phyloP scores from a whole-genome alignment of 2,797 vertebrate genomes.

The Columba guinea region DNA sequence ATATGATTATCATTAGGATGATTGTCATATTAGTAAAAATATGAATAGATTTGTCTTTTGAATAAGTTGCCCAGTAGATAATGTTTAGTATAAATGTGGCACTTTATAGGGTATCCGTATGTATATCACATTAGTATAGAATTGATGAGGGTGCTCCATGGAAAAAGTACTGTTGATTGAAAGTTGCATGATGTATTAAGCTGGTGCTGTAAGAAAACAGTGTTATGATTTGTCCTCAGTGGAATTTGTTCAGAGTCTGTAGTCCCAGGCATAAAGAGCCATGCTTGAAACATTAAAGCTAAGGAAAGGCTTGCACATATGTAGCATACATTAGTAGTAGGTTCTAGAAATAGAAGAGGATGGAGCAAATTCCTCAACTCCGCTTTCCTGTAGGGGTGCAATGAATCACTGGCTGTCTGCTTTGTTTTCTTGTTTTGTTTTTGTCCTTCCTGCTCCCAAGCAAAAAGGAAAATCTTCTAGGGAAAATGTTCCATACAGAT shows the following conservation, averaged over 20 bases:
- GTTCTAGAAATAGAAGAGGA: constrained; percentile 29
- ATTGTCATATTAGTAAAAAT: background rate
- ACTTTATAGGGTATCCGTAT: background rate
- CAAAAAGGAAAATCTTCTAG: background rate
- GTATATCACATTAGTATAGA: background rate
- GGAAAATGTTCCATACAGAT: background rate
- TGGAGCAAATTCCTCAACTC: background rate
- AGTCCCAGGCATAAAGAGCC: background rate
- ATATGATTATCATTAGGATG: background rate
- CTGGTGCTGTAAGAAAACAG: background rate
- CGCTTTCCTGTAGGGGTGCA: constrained; percentile 6
- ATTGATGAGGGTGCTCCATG: background rate
- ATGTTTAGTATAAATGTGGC: background rate
- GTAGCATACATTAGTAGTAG: background rate
- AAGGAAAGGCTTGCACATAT: background rate
- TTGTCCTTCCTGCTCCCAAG: constrained; percentile 26
- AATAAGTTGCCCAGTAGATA: background rate
- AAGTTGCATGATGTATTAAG: background rate
- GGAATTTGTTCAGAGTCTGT: background rate
- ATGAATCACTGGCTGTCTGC: constrained; percentile 19
- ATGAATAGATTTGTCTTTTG: background rate
- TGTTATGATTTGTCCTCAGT: background rate
- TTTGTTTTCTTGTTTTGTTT: constrained; percentile 12
- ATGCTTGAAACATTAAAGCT: background rate
- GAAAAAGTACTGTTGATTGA: background rate